Evolutionary conservation across 2,888 invertebrate species (phyloP).

Genomic region (Lepas anatifera): DNA sequence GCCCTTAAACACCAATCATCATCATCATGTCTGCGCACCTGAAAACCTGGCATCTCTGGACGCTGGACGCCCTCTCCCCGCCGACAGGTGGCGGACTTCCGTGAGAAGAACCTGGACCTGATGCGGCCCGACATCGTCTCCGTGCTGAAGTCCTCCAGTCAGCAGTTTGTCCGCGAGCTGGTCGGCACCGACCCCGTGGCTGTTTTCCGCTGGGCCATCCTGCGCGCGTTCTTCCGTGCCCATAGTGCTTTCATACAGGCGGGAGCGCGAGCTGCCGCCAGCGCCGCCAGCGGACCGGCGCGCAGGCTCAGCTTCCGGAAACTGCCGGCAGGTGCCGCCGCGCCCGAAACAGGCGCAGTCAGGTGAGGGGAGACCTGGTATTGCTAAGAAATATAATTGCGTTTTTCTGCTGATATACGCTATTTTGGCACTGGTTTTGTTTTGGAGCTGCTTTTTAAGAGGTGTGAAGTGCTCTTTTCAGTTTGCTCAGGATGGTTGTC

Average conservation of each 20-base stretch:
- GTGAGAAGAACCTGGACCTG: conserved; percentile 88
- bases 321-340: neutral
- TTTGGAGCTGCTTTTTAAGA: neutral
- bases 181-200: conserved; percentile 89
- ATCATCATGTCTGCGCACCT: too few relatives aligned
- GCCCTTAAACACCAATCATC: too few relatives aligned
- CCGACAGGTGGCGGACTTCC: conserved; percentile 64
- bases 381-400: neutral
- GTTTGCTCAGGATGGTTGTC: too few relatives aligned
- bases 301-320: neutral
- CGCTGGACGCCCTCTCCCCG: neutral
- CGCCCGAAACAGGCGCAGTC: neutral
- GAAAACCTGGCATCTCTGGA: too few relatives aligned
- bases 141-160: conserved; percentile 81
- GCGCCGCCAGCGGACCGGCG: neutral
- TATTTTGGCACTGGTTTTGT: neutral
- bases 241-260: conserved; percentile 60
- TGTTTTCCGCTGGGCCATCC: conserved; percentile 85
- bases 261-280: neutral
- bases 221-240: conserved; percentile 79
- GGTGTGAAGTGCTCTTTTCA: too few relatives aligned
- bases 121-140: conserved; percentile 91
- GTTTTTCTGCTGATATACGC: neutral
- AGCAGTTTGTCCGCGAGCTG: conserved; percentile 83
- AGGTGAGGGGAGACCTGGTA: neutral